Base-by-base conservation (phyloP, 2,888 invertebrate species). In the Sesamia inferens region DNA sequence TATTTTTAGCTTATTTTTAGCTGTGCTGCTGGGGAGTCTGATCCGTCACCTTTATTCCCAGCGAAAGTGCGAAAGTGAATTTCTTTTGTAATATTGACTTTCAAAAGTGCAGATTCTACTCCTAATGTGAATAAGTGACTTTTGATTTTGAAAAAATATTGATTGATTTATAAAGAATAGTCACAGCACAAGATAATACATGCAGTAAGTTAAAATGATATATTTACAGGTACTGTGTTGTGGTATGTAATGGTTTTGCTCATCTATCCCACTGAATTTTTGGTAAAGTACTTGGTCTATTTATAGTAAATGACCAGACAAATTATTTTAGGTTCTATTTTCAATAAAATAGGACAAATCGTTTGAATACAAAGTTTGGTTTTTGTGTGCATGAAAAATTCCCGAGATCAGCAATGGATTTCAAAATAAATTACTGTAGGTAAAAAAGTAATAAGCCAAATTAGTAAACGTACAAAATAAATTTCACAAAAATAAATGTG, bases 401-500 rank as follows among this genome's bases (percentile, higher is more conserved):
- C 42, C 19, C 16, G 4, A 54, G 14, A 16, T 39, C 5, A 24
- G 70, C 2, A 42, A 54, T 24, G 14, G 6, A 54, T 24, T 14
- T n/a, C 48, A 24, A 51, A 65, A 48, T n/a, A 48, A 42, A 68
- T 51, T 7, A 24, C 67, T 11, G n/a, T 75, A 47, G 22, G 47
- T 24, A 14, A 24, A 71, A 24, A 59, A 14, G 24, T n/a, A 39
- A 59, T 54, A 31, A 19, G 44, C 22, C 14, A 22, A 57, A 75
- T 69, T 24, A 54, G n/a, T 31, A n/a, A 44, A 44, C 39, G 57
- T 7, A 24, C 19, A 58, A 51, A 76, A 75, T 24, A 55, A 8
- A 47, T 47, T 71, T 47, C 42, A 59, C 63, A 64, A 61, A 71
- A 79, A 66, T 74, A 62, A 80, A 71, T 62, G 68, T 51, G 51